These are phyloP conservation scores for Meleagris gallopavo DNA, from an alignment of 2,113 vertebrate species.

Conservation along the genomic window DNA sequence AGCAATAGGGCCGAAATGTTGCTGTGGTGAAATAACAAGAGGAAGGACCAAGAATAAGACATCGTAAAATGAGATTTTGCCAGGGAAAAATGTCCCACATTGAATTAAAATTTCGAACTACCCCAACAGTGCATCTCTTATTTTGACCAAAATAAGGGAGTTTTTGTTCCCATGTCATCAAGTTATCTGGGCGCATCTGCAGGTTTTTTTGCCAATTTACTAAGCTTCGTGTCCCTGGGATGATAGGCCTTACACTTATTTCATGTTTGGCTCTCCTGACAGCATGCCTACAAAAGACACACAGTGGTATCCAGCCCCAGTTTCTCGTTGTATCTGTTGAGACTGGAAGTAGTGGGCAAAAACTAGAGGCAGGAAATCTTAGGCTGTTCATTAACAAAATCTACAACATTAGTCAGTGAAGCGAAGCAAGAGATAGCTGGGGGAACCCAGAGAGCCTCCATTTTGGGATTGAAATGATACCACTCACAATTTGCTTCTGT, in stretches of 20 bases:
- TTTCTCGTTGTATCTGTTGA: neutral
- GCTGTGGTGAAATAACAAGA: slow-evolving; percentile 54
- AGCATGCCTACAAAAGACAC: neutral
- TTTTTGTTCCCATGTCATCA: neutral
- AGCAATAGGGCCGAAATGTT: slow-evolving; percentile 56
- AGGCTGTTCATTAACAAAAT: neutral
- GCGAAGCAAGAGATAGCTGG: rapidly evolving
- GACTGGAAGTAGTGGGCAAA: neutral
- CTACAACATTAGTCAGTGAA: neutral
- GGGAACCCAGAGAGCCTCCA: neutral
- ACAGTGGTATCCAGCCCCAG: neutral
- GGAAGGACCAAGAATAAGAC: slow-evolving; percentile 24
- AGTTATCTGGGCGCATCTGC: neutral
- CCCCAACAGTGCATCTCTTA: neutral
- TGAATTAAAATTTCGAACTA: neutral
- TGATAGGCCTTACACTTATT: neutral
- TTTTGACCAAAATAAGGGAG: neutral
- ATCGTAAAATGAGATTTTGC: slow-evolving; percentile 32
- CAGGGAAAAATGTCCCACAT: neutral
- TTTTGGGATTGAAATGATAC: neutral
- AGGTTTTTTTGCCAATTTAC: neutral
- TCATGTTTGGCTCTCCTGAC: neutral
- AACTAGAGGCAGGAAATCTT: neutral
- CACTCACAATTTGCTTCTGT: neutral
- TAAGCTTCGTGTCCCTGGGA: neutral